Conservation (phyloP, 2,113 vertebrate genomes). For the Gasterosteus nipponicus region DNA sequence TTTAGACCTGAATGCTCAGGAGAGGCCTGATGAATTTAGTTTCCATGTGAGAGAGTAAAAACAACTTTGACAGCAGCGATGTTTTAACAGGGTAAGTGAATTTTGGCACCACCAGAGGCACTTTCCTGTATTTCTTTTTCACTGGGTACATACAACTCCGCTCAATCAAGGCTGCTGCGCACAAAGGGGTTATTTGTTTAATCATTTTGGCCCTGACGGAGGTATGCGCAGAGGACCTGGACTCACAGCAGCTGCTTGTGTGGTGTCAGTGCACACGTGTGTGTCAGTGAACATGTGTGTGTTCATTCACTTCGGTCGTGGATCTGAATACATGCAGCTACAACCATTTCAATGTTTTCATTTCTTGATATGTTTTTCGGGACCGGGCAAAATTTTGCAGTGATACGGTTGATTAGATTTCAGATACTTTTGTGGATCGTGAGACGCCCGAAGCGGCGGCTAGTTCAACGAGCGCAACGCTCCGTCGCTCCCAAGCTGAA, state of each 20-base stretch:
- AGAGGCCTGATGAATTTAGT: constrained; percentile 71
- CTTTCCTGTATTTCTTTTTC: constrained; percentile 69
- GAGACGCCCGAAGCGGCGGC: neutral
- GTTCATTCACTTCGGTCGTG: neutral
- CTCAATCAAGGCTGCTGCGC: constrained; percentile 75
- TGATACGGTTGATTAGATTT: neutral
- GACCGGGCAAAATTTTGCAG: neutral
- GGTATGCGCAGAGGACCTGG: constrained; percentile 55
- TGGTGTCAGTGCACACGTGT: constrained; percentile 36
- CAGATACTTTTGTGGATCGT: neutral
- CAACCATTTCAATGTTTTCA: neutral
- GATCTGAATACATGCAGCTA: neutral
- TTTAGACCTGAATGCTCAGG: constrained; percentile 31
- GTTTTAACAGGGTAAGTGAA: constrained; percentile 74
- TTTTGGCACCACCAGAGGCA: constrained; percentile 72
- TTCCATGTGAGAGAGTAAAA: constrained; percentile 70
- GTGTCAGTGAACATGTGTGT: constrained; percentile 20
- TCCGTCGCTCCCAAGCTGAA: neutral
- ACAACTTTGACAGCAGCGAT: constrained; percentile 69
- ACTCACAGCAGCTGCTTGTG: constrained; percentile 65
- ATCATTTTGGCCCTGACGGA: constrained; percentile 70
- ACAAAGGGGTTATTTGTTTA: constrained; percentile 81
- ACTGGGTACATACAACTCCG: constrained; percentile 64
- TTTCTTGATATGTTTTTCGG: neutral
- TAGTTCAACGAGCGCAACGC: neutral